Evolutionary conservation across 2,888 invertebrate species (phyloP).

Genomic region (Ophraella communa): DNA sequence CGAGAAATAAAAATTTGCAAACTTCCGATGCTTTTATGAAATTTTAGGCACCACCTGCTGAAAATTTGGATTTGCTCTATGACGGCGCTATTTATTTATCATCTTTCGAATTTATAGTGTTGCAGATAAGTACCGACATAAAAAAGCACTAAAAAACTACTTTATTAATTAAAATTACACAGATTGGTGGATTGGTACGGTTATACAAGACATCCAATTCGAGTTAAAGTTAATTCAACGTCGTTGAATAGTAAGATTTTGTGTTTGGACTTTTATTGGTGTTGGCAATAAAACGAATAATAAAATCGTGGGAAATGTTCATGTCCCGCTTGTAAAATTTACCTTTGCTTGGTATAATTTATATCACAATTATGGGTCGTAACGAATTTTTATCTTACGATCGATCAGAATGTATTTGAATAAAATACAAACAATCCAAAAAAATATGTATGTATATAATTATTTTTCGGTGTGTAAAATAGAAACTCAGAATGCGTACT

Average conservation of each 20-base stretch:
- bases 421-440: background rate
- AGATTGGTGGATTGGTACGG: background rate
- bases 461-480: background rate
- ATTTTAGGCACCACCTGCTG: too few relatives aligned
- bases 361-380: background rate
- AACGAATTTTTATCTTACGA: background rate
- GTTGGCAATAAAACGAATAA: background rate
- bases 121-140: too few relatives aligned
- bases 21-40: too few relatives aligned
- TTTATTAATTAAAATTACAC: too few relatives aligned
- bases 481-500: background rate
- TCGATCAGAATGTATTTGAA: background rate
- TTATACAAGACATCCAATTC: background rate
- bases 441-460: background rate
- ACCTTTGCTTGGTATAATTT: background rate
- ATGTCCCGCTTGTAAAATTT: background rate
- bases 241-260: background rate
- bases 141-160: too few relatives aligned
- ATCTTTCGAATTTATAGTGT: too few relatives aligned
- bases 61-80: too few relatives aligned
- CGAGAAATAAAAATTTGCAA: too few relatives aligned
- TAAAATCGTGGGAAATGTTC: slow-evolving; percentile 1
- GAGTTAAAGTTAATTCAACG: background rate
- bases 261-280: background rate
- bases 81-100: too few relatives aligned